phyloP scores from a whole-genome alignment of 2,797 vertebrate genomes.

The Spinus pinus region DNA sequence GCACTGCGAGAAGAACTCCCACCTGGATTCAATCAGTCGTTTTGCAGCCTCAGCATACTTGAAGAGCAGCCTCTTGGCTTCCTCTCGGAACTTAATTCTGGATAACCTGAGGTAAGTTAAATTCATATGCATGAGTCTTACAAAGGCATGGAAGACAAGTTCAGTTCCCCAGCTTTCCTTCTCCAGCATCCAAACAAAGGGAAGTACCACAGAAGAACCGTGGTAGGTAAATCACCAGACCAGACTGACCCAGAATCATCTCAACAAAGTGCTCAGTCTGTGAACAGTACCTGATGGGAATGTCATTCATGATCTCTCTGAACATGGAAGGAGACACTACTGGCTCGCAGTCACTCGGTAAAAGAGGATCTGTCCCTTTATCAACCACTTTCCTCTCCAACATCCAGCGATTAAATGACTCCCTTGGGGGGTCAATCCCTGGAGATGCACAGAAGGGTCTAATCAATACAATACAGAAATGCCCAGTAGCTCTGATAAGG shows the following conservation, averaged over 20 bases:
- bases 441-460: not conserved
- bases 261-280: not conserved
- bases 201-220: not conserved
- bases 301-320: slow-evolving; percentile 98
- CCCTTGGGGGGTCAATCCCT: slow-evolving; percentile 95
- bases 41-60: slow-evolving; percentile 96
- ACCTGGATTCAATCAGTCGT: slow-evolving; percentile 98
- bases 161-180: not conserved
- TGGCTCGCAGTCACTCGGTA: slow-evolving; percentile 94
- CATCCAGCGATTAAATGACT: slow-evolving; percentile 98
- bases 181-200: not conserved
- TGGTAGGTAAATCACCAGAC: not conserved
- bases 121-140: not conserved
- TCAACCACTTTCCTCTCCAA: slow-evolving; percentile 94
- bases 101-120: slow-evolving; percentile 81
- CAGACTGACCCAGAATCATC: not conserved
- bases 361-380: slow-evolving; percentile 90
- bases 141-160: not conserved
- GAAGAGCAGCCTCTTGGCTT: slow-evolving; percentile 92
- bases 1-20: not conserved
- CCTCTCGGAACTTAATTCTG: slow-evolving; percentile 97
- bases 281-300: slow-evolving; percentile 90
- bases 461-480: not conserved
- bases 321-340: slow-evolving; percentile 97
- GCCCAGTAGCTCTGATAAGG: not conserved